These are phyloP conservation scores for Penaeus indicus DNA, from an alignment of 1,140 invertebrate species.

Conservation along the genomic window DNA sequence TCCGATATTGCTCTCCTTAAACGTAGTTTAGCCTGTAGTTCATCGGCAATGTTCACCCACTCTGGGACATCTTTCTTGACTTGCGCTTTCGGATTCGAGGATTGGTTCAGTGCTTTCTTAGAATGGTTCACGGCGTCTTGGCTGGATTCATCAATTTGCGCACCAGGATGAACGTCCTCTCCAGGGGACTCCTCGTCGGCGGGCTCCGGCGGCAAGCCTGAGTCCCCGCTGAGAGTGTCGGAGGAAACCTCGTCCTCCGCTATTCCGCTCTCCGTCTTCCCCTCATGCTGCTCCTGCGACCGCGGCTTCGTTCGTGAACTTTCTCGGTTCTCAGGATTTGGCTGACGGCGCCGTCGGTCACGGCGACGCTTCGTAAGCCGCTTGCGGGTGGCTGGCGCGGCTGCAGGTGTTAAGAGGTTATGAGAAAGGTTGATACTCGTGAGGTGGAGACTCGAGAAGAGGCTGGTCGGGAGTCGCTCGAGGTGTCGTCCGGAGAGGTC, in stretches of 20 bases:
- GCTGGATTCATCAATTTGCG: too few species aligned
- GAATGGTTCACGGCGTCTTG: too few species aligned
- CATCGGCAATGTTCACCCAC: slow-evolving; percentile 35
- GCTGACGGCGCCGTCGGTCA: slow-evolving; percentile 17
- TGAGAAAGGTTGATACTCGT: slow-evolving; percentile 52
- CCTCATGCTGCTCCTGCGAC: neutral
- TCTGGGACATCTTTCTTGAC: neutral
- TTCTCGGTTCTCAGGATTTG: slow-evolving; percentile 16
- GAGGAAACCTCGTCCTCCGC: neutral
- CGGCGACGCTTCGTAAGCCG: neutral
- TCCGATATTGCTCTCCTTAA: slow-evolving; percentile 32
- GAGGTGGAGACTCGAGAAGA: slow-evolving; percentile 59
- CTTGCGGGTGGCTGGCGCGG: neutral
- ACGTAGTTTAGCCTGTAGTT: slow-evolving; percentile 42
- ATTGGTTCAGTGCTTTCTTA: too few species aligned
- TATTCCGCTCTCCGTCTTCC: neutral
- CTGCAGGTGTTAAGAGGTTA: slow-evolving; percentile 32
- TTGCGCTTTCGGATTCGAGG: too few species aligned
- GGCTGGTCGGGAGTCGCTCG: slow-evolving; percentile 48
- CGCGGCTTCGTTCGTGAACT: neutral
- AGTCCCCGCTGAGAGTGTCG: slow-evolving; percentile 47
- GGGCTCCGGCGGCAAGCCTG: slow-evolving; percentile 48
- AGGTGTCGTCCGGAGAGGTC: slow-evolving; percentile 53
- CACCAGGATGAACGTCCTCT: slow-evolving; percentile 1
- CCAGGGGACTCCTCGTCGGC: slow-evolving; percentile 20